Percentiles rank a stretch among this genome's conserved stretches.
phyloP scores from a whole-genome alignment of 2,888 invertebrate genomes.

The Sericinus montela region DNA sequence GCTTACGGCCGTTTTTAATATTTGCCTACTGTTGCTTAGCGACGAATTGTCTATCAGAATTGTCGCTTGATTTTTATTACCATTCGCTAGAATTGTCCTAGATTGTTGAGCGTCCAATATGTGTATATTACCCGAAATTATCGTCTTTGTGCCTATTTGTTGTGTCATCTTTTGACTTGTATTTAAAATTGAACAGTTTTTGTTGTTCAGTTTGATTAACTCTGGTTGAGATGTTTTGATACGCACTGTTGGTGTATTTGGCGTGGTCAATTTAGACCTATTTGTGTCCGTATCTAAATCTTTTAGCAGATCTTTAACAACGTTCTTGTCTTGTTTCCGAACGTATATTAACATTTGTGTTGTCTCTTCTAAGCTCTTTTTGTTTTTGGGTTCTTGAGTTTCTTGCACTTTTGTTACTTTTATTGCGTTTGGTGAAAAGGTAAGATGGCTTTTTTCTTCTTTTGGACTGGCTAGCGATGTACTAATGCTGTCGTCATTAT shows the following conservation, averaged over 20 bases:
- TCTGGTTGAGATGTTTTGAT: constrained; percentile 65
- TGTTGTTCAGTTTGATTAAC: constrained; percentile 65
- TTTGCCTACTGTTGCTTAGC: constrained; percentile 67
- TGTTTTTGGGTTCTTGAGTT: constrained; percentile 44
- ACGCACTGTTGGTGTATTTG: constrained; percentile 52
- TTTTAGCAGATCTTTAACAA: constrained; percentile 82
- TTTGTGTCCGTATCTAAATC: constrained; percentile 64
- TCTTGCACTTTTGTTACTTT: constrained; percentile 79
- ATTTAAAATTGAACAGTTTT: constrained; percentile 70
- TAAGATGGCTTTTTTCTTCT: constrained; percentile 84
- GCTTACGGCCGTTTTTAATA: constrained; percentile 68
- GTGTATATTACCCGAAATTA: constrained; percentile 76
- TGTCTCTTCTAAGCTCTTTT: constrained; percentile 63
- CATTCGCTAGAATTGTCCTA: constrained; percentile 72
- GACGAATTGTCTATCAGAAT: constrained; percentile 73
- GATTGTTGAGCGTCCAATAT: constrained; percentile 72
- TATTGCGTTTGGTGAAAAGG: constrained; percentile 84
- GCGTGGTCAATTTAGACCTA: constrained; percentile 49
- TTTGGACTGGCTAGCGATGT: constrained; percentile 81
- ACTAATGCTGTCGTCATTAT: constrained; percentile 47
- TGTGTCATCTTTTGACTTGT: constrained; percentile 66
- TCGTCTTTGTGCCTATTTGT: constrained; percentile 69
- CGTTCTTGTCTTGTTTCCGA: constrained; percentile 71
- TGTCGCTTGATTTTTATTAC: constrained; percentile 68
- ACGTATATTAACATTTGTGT: constrained; percentile 73